Base-by-base conservation (phyloP, 2,113 vertebrate species). In the Siphamia tubifer region DNA sequence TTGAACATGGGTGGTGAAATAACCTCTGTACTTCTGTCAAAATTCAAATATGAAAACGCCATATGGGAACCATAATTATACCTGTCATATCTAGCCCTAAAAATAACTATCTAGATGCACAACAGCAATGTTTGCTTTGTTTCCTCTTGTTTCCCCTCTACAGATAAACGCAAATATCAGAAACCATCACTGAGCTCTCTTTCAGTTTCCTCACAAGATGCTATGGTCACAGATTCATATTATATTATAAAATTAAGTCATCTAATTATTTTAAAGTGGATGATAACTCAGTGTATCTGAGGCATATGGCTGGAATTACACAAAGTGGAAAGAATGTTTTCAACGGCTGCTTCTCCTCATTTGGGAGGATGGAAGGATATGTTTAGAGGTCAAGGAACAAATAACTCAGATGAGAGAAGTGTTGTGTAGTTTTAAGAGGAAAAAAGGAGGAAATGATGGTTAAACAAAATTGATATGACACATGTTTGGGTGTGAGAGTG, bases 61-160 rank as follows among this genome's bases (percentile, higher is more conserved):
- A 85, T 85, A 84, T 82, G 83, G 79, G 27, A 28, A 40, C 72
- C 27, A 61, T 90, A 89, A 91, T 88, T 89, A 81, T 40, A 67
- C 68, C 60, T 81, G 72, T 83, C 88, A 88, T 51, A 60, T 56
- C 65, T 45, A 64, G 25, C 58, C 48, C 54, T 61, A 79, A 82
- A 84, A 88, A 90, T 84, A 88, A 74, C 67, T 61, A 20, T 17
- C 62, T 63, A 62, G 52, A 20, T 53, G 28, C 61, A 77, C 52
- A 82, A 74, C 74, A 76, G 68, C 80, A 79, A 67, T 32, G 34
- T 34, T 49, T 9, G 5, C 9, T 35, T 48, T 40, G 8, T n/a
- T 25, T 23, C 43, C 28, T 13, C 44, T 27, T 35, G 43, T 40
- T 10, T n/a, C 21, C 20, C 43, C 28, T 13, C 44, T 27, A 40